phyloP scores from a whole-genome alignment of 1,140 invertebrate species.

The Nilaparvata lugens region DNA sequence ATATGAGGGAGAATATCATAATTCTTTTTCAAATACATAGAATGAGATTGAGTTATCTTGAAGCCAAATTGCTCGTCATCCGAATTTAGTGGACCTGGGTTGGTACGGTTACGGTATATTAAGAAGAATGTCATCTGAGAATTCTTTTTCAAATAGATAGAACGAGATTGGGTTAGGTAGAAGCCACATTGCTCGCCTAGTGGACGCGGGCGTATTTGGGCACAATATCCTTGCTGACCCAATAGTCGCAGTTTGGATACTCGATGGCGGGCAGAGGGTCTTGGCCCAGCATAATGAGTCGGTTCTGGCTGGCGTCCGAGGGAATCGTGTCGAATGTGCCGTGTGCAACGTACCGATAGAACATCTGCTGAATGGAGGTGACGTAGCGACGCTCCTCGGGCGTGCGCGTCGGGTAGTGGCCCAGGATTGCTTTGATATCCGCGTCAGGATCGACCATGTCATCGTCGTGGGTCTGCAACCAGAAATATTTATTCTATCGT shows the following conservation, averaged over 20 bases:
- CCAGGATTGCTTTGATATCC: constrained; percentile 68
- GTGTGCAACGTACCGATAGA: constrained; percentile 69
- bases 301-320: constrained; percentile 30
- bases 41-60: too few relatives aligned
- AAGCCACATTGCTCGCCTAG: background rate
- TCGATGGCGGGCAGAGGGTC: constrained; percentile 49
- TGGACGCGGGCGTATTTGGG: constrained; percentile 47
- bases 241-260: constrained; percentile 62
- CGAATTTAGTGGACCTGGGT: too few relatives aligned
- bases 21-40: too few relatives aligned
- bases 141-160: too few relatives aligned
- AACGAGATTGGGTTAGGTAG: too few relatives aligned
- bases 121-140: too few relatives aligned
- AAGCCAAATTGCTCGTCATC: too few relatives aligned
- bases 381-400: constrained; percentile 61
- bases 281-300: constrained; percentile 51
- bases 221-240: constrained; percentile 62
- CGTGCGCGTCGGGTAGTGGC: constrained; percentile 56
- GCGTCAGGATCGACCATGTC: constrained; percentile 50
- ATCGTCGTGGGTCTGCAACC: constrained; percentile 37
- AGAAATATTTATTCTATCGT: too few relatives aligned
- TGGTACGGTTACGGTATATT: too few relatives aligned
- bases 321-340: constrained; percentile 48
- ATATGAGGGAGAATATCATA: too few relatives aligned
- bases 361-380: constrained; percentile 67